phyloP scores from a whole-genome alignment of 1,140 invertebrate genomes.

The Sinella curviseta region DNA sequence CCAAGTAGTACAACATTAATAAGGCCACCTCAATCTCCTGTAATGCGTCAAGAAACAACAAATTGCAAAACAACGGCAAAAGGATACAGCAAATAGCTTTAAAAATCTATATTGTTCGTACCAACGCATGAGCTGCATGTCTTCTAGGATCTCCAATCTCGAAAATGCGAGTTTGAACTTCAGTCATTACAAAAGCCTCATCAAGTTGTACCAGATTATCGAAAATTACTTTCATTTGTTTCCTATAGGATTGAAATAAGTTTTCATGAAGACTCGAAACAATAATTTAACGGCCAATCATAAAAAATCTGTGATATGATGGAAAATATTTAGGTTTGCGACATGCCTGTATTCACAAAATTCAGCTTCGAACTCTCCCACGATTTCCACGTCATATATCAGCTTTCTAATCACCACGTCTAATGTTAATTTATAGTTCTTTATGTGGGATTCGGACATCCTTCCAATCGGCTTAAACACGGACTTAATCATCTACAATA shows the following conservation, averaged over 20 bases:
- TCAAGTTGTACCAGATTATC: constrained; percentile 61
- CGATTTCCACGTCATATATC: constrained; percentile 59
- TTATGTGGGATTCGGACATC: constrained; percentile 16
- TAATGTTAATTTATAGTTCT: constrained; percentile 28
- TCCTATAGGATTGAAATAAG: constrained; percentile 56
- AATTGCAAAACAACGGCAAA: too few relatives aligned
- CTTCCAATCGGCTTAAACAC: too few relatives aligned
- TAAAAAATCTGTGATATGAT: not conserved
- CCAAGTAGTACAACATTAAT: constrained; percentile 60
- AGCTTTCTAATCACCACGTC: constrained; percentile 34
- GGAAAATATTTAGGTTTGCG: not conserved
- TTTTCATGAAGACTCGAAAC: too few relatives aligned
- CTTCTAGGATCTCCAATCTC: constrained; percentile 58
- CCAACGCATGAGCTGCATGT: constrained; percentile 53
- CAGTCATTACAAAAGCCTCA: constrained; percentile 57
- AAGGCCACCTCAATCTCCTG: constrained; percentile 62
- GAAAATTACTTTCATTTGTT: constrained; percentile 62
- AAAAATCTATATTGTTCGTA: too few relatives aligned
- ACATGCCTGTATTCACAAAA: constrained; percentile 57
- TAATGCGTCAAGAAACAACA: constrained; percentile 1
- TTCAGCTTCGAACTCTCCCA: constrained; percentile 63
- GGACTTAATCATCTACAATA: too few relatives aligned
- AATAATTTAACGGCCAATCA: too few relatives aligned
- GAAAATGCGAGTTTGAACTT: constrained; percentile 57
- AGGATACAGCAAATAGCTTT: not conserved